Evolutionary conservation across 2,888 invertebrate genomes (phyloP), one percentile per base, ranked within the genome.

Genomic region (Steinernema scapterisci): DNA sequence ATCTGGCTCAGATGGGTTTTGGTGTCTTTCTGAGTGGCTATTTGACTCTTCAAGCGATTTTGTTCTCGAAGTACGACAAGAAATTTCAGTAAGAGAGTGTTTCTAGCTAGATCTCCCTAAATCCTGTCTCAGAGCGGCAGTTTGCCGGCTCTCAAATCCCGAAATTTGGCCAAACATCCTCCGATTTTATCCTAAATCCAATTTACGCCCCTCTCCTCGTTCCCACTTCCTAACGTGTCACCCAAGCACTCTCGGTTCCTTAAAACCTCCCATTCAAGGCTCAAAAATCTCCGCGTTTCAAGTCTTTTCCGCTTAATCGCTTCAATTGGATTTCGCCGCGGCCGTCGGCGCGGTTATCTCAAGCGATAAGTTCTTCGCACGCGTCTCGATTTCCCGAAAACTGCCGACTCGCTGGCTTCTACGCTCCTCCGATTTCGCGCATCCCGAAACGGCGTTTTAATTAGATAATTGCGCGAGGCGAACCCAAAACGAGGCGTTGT

Each of bases 391-490:
- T 38, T 38, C 38, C 38, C 38, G 38, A 38, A 38, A 38, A 38
- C 38, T 3, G 3, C 9, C 38, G 5, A 3, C 3, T 6, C 5
- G 3, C 38, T 3, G 5, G 3, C 9, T 9, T 38, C 38, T 9
- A 6, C 38, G 38, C 38, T 38, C 38, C 38, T 63, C 63, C 63
- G 31, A 63, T 63, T 63, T 63, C 63, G 16, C 16, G 19, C n/a
- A n/a, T 48, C 13, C 48, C 19, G 38, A 38, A 38, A 38, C 38
- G 38, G 38, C 38, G 38, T 27, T 63, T 63, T 63, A 63, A 63
- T 63, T 63, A 63, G 63, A 63, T 63, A 63, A 63, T 63, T 63
- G 63, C 63, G 52, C 31, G 63, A 6, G 5, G 63, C 48, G 48
- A 48, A 48, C 19, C 48, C 48, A 16, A 48, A 7, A 13, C 48